Percentiles rank a stretch among this genome's conserved stretches.
Evolutionary conservation across 2,797 vertebrate species (phyloP).

Genomic region (Lutjanus campechanus): DNA sequence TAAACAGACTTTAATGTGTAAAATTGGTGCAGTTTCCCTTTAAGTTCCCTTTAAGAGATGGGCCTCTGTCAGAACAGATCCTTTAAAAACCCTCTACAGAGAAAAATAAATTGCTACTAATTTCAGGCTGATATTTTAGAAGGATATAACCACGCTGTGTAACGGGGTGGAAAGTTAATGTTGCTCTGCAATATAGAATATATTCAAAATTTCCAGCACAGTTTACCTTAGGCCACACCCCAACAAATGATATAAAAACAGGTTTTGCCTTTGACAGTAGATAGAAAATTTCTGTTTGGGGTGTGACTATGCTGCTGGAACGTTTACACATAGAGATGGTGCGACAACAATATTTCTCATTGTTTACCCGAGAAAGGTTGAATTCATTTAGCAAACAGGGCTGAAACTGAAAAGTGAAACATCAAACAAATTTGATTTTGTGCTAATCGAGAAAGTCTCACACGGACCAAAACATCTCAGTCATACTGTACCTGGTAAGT

Average conservation of each 20-base stretch:
- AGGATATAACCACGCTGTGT: neutral
- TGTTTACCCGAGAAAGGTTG: neutral
- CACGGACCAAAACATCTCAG: neutral
- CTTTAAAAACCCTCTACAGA: no score
- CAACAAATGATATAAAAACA: neutral
- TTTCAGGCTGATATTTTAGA: no score
- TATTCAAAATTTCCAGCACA: conserved; percentile 19
- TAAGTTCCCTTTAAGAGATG: no score
- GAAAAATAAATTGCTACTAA: no score
- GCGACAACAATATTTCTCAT: neutral
- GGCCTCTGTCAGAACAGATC: no score
- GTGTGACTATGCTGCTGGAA: neutral
- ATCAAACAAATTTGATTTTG: neutral
- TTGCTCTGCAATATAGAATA: neutral
- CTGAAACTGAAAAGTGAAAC: neutral
- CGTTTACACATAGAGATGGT: neutral
- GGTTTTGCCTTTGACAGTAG: neutral
- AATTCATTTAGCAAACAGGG: neutral
- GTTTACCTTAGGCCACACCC: neutral
- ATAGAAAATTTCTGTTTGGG: neutral
- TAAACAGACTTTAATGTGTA: no score
- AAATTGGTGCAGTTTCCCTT: no score
- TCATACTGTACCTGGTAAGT: conserved; percentile 73
- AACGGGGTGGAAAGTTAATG: conserved; percentile 23
- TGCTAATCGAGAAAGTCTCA: neutral